Conservation (phyloP, 2,888 invertebrate species). For the Volucella zonaria region DNA sequence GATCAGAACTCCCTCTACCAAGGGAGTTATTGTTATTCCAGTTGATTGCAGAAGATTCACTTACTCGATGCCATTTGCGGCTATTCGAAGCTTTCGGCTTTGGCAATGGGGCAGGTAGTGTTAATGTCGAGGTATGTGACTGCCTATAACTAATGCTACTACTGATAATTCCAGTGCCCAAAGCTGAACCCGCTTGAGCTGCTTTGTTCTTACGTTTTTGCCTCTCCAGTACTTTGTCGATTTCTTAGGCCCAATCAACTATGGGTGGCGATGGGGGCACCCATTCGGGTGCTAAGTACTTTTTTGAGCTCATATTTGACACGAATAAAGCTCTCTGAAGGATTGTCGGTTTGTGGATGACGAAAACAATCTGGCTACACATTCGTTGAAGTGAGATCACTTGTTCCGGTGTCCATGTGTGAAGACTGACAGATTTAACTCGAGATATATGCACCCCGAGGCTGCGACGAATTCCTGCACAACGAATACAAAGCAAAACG, state of each 20-base stretch:
- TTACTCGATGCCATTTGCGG: conserved; percentile 83
- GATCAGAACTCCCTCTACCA: conserved; percentile 78
- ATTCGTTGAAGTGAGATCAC: conserved; percentile 93
- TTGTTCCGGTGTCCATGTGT: conserved; percentile 99
- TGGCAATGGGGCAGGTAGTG: conserved; percentile 80
- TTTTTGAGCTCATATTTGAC: conserved; percentile 99
- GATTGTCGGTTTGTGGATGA: conserved; percentile 96
- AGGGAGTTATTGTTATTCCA: conserved; percentile 71
- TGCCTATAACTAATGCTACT: conserved; percentile 68
- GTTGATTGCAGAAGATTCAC: conserved; percentile 74
- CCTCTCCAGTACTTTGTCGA: conserved; percentile 92
- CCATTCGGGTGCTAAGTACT: conserved; percentile 99
- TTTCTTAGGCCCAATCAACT: conserved; percentile 93
- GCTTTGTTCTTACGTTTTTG: conserved; percentile 93
- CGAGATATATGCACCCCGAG: conserved; percentile 99
- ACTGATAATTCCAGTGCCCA: conserved; percentile 76
- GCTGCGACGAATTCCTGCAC: conserved; percentile 99
- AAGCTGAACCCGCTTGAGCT: conserved; percentile 82
- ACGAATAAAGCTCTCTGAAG: conserved; percentile 96
- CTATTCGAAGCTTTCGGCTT: conserved; percentile 84
- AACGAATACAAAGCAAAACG: conserved; percentile 98
- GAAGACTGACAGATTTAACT: conserved; percentile 98
- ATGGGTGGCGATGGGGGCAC: conserved; percentile 93
- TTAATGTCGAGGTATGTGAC: conserved; percentile 57
- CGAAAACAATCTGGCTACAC: conserved; percentile 97